A percentile compares a stretch with the other conserved stretches of the same genome.
phyloP scores from a whole-genome alignment of 35 echinoderm and acorn worm genomes.

The Lytechinus pictus region DNA sequence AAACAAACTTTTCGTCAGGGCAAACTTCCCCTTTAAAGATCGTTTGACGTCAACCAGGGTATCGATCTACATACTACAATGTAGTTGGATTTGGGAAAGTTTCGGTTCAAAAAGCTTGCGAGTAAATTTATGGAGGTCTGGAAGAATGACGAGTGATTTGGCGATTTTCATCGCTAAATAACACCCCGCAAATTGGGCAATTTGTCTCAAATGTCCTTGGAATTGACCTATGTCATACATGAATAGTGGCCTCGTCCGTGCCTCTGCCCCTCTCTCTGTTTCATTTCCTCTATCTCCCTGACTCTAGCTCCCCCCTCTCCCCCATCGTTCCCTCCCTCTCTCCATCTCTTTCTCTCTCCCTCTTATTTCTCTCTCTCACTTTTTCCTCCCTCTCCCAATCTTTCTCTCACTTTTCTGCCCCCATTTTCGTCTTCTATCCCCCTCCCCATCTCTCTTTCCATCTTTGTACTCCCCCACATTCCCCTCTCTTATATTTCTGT shows the following conservation, averaged over 20 bases:
- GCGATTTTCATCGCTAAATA: not conserved
- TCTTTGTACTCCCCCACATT: not conserved
- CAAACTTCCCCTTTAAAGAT: no score
- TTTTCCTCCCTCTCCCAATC: not conserved
- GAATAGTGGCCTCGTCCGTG: not conserved
- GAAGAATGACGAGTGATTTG: not conserved
- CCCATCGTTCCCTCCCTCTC: not conserved
- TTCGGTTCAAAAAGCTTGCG: not conserved
- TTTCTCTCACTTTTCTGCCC: not conserved
- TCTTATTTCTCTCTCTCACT: not conserved
- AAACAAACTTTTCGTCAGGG: no score
- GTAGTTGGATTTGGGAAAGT: not conserved
- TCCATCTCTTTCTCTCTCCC: not conserved
- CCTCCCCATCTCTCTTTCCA: not conserved
- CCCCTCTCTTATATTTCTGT: not conserved
- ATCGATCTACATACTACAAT: not conserved
- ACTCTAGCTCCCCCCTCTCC: not conserved
- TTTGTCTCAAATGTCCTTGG: not conserved
- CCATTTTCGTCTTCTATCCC: not conserved
- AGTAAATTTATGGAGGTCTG: not conserved
- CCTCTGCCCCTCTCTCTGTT: not conserved
- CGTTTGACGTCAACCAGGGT: not conserved
- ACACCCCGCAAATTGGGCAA: constrained; percentile 16
- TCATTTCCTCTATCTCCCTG: not conserved
- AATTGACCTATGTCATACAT: not conserved